Conservation (phyloP, 2,888 invertebrate genomes). For the Drosophila acutilabella region DNA sequence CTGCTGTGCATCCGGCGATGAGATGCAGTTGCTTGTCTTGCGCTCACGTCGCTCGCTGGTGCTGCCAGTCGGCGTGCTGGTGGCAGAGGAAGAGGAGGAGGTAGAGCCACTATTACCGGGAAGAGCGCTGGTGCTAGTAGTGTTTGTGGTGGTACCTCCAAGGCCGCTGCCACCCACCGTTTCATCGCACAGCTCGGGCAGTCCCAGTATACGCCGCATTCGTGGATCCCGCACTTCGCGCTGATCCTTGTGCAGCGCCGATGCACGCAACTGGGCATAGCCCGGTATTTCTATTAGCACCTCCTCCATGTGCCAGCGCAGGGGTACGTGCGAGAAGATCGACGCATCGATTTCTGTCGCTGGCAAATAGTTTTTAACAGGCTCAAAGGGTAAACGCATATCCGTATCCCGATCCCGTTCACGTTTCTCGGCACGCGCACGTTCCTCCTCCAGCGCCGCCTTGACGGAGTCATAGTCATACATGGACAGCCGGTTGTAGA, state of each 20-base stretch:
- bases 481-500: slow-evolving; percentile 80
- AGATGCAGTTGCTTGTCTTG: slow-evolving; percentile 64
- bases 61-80: neutral
- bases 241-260: slow-evolving; percentile 89
- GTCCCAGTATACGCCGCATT: slow-evolving; percentile 88
- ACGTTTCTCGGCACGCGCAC: slow-evolving; percentile 21
- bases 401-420: slow-evolving; percentile 88
- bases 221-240: slow-evolving; percentile 92
- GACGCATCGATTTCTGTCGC: slow-evolving; percentile 95
- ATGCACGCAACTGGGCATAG: slow-evolving; percentile 90
- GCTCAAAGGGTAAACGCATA: slow-evolving; percentile 92
- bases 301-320: slow-evolving; percentile 87
- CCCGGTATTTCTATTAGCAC: slow-evolving; percentile 90
- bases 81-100: no score
- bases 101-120: no score
- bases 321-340: slow-evolving; percentile 91
- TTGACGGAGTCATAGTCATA: slow-evolving; percentile 76
- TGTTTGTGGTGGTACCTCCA: neutral
- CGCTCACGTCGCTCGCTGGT: slow-evolving; percentile 52
- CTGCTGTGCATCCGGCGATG: slow-evolving; percentile 71
- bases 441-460: slow-evolving; percentile 45
- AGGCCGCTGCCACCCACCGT: neutral
- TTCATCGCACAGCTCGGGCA: slow-evolving; percentile 85
- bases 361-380: slow-evolving; percentile 92
- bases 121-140: no score